Percentiles rank a stretch among this genome's conserved stretches.
Conservation (phyloP, 2,797 vertebrate genomes). For the Netta rufina region DNA sequence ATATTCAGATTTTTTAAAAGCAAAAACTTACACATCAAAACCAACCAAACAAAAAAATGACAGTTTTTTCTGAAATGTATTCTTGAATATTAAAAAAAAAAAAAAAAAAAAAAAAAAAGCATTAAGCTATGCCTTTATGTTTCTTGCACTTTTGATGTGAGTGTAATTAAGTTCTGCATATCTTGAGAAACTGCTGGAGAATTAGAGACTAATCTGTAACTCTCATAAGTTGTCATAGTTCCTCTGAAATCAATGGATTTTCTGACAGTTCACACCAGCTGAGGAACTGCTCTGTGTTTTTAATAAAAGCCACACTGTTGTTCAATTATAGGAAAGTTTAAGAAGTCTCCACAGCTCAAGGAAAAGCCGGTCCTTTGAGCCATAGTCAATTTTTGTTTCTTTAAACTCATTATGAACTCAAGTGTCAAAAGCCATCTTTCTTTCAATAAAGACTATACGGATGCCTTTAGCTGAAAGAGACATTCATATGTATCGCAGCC, state of each 20-base stretch:
- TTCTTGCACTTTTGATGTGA: constrained; percentile 24
- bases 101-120: background rate
- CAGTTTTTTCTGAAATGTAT: background rate
- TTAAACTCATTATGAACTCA: background rate
- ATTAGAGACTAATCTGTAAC: constrained; percentile 20
- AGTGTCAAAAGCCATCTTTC: background rate
- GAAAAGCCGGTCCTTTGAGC: background rate
- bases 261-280: constrained; percentile 7
- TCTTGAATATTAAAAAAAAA: background rate
- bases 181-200: constrained; percentile 23
- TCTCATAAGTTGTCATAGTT: background rate
- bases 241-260: constrained; percentile 12
- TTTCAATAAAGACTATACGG: background rate
- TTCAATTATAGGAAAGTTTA: background rate
- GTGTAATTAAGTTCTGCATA: constrained; percentile 10
- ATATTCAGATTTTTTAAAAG: background rate
- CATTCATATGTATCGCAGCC: background rate
- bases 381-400: background rate
- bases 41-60: background rate
- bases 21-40: background rate
- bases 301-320: background rate
- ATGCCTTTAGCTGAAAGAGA: background rate
- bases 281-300: background rate
- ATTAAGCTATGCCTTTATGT: background rate
- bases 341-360: background rate